A percentile compares a stretch with the other conserved stretches of the same genome.
Evolutionary conservation across 2,113 vertebrate genomes (phyloP).

Genomic region (Atractosteus spatula): DNA sequence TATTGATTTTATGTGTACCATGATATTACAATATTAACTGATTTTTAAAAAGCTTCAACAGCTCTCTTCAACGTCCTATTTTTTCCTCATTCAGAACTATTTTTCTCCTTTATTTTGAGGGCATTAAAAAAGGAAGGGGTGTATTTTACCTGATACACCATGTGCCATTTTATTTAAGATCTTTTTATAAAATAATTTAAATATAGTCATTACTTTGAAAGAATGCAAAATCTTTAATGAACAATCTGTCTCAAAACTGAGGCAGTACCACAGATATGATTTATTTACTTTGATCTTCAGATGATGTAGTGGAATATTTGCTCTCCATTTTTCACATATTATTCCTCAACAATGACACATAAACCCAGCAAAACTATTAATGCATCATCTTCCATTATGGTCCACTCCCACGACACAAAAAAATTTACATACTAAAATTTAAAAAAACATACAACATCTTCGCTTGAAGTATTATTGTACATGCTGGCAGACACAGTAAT

Average conservation of each 20-base stretch:
- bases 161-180: too few relatives aligned
- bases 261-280: slow-evolving; percentile 50
- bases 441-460: neutral
- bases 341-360: slow-evolving; percentile 52
- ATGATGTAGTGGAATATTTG: slow-evolving; percentile 56
- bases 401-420: slow-evolving; percentile 33
- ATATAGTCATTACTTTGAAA: neutral
- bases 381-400: slow-evolving; percentile 52
- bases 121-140: too few relatives aligned
- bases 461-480: slow-evolving; percentile 12
- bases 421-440: slow-evolving; percentile 22
- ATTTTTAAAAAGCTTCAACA: too few relatives aligned
- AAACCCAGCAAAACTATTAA: slow-evolving; percentile 50
- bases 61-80: too few relatives aligned
- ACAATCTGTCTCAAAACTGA: slow-evolving; percentile 45
- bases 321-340: slow-evolving; percentile 45
- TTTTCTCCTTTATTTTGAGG: too few relatives aligned
- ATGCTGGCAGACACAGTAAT: neutral
- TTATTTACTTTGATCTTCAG: slow-evolving; percentile 57
- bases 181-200: too few relatives aligned
- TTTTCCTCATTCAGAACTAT: too few relatives aligned
- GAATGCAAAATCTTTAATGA: slow-evolving; percentile 47
- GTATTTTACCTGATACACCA: too few relatives aligned
- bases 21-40: too few relatives aligned
- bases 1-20: too few relatives aligned